Percentiles rank a stretch among this genome's conserved stretches.
Evolutionary conservation across 2,888 invertebrate genomes (phyloP).

Genomic region (Athalia cordata): DNA sequence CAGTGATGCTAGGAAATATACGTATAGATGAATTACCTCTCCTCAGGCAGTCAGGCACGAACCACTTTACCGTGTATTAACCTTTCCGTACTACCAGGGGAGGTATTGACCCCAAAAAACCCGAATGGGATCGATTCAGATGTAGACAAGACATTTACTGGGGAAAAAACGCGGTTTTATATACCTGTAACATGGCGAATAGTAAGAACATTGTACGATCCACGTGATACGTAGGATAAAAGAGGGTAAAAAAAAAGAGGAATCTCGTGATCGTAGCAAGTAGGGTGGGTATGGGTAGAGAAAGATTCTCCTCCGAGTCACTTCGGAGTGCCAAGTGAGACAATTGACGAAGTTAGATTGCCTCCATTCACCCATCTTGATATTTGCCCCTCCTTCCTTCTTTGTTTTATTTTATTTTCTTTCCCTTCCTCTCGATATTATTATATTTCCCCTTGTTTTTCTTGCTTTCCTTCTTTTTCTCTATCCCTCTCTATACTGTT

Average conservation of each 20-base stretch:
- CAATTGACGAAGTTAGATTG: constrained; percentile 3
- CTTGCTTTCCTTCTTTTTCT: no score
- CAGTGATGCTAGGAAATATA: not conserved
- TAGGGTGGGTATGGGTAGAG: no score
- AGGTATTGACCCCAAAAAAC: not conserved
- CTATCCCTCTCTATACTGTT: no score
- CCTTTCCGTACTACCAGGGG: constrained; percentile 47
- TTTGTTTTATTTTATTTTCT: not conserved
- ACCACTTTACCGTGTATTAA: constrained; percentile 59
- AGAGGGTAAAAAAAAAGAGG: not conserved
- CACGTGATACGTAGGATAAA: constrained; percentile 7
- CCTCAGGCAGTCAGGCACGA: constrained; percentile 48
- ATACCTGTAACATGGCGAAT: constrained; percentile 27
- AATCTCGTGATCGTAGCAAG: constrained; percentile 17
- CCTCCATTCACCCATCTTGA: not conserved
- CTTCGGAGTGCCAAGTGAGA: constrained; percentile 14
- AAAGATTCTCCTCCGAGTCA: not conserved
- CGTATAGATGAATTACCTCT: constrained; percentile 25
- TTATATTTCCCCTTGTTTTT: no score
- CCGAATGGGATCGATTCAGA: not conserved
- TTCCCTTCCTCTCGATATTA: no score
- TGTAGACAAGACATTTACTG: constrained; percentile 1
- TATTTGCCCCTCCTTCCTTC: not conserved
- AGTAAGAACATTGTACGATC: constrained; percentile 10
- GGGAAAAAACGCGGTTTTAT: not conserved